phyloP scores from a whole-genome alignment of 1,140 invertebrate species.

The Cardiocondyla obscurior region DNA sequence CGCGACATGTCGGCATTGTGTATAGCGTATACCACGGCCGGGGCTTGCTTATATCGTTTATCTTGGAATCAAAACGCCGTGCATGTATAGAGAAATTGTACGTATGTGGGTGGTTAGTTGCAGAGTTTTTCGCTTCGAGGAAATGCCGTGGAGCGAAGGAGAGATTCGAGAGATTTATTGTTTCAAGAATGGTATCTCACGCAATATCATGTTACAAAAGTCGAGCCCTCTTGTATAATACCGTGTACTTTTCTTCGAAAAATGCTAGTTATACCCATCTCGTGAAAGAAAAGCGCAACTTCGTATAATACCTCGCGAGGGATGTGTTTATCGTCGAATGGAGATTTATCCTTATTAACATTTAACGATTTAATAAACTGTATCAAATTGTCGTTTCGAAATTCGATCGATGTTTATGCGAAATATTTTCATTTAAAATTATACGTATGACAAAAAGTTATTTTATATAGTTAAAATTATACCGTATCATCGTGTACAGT shows the following conservation, averaged over 20 bases:
- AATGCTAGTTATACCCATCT: conserved; percentile 2
- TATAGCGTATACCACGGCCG: conserved; percentile 27
- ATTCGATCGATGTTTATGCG: neutral
- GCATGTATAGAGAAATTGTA: conserved; percentile 55
- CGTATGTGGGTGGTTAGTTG: conserved; percentile 33
- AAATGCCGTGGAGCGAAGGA: conserved; percentile 14
- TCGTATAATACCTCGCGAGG: neutral
- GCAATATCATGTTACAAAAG: conserved; percentile 54
- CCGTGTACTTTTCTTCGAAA: conserved; percentile 48
- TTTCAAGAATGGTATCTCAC: conserved; percentile 50
- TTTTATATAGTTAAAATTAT: no score
- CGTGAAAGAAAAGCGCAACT: neutral
- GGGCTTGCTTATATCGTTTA: conserved; percentile 62
- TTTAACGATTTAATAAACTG: neutral
- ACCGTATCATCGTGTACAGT: neutral
- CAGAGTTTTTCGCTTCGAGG: conserved; percentile 39
- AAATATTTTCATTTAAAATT: neutral
- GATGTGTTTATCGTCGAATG: neutral
- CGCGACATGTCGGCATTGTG: conserved; percentile 35
- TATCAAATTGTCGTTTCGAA: neutral
- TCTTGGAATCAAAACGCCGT: conserved; percentile 53
- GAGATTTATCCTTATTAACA: neutral
- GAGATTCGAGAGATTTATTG: conserved; percentile 51
- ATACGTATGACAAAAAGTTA: no score
- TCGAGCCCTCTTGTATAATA: conserved; percentile 39